Evolutionary conservation across 2,113 vertebrate genomes (phyloP).

Genomic region (Nanorana parkeri): DNA sequence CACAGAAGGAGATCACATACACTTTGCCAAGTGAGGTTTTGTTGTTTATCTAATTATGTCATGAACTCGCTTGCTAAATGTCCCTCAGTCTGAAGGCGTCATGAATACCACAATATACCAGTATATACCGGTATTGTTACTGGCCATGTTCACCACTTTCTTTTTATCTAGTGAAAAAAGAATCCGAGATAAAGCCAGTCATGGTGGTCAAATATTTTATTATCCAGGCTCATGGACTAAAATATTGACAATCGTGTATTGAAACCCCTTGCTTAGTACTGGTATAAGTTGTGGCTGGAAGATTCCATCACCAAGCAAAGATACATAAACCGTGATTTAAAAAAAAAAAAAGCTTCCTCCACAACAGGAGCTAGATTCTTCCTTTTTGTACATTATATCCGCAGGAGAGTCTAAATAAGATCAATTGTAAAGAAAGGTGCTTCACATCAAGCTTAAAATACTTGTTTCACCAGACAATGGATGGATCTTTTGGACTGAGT

Average conservation of each 20-base stretch:
- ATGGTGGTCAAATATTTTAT: constrained; percentile 75
- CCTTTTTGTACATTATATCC: constrained; percentile 67
- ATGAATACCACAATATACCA: too few relatives aligned
- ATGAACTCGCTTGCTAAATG: too few relatives aligned
- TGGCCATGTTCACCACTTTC: too few relatives aligned
- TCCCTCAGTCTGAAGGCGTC: too few relatives aligned
- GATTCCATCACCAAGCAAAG: constrained; percentile 68
- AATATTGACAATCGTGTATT: constrained; percentile 77
- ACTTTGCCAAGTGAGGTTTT: too few relatives aligned
- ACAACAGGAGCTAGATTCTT: constrained; percentile 71
- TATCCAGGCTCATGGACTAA: constrained; percentile 78
- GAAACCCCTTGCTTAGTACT: constrained; percentile 73
- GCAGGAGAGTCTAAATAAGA: constrained; percentile 66
- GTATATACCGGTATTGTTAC: too few relatives aligned
- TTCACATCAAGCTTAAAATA: constrained; percentile 5
- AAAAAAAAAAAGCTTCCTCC: constrained; percentile 56
- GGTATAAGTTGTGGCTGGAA: constrained; percentile 78
- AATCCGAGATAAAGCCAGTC: not conserved
- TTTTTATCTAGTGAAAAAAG: too few relatives aligned
- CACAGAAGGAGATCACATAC: too few relatives aligned
- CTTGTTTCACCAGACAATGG: not conserved
- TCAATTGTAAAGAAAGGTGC: constrained; percentile 65
- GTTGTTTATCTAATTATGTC: too few relatives aligned
- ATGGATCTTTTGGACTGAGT: not conserved
- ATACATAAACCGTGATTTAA: constrained; percentile 67